These are phyloP conservation scores for Sinonovacula constricta DNA, from an alignment of 1,140 invertebrate species.

Conservation along the genomic window DNA sequence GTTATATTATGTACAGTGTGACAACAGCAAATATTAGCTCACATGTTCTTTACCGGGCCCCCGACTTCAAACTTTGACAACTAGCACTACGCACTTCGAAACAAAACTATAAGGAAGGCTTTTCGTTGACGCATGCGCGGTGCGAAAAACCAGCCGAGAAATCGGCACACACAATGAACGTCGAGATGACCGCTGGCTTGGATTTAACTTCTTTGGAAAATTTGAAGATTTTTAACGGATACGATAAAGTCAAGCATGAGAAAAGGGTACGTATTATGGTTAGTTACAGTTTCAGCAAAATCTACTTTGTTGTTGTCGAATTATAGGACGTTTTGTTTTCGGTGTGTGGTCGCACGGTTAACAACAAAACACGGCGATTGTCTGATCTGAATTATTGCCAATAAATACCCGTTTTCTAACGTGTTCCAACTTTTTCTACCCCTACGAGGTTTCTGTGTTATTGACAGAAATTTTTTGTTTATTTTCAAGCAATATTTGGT, in stretches of 20 bases:
- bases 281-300: not conserved
- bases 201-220: conserved; percentile 42
- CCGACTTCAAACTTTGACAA: too few relatives aligned
- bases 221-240: conserved; percentile 47
- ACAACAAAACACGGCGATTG: conserved; percentile 1
- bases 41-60: too few relatives aligned
- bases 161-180: conserved; percentile 9
- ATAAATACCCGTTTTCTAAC: not conserved
- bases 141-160: not conserved
- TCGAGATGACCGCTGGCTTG: conserved; percentile 43
- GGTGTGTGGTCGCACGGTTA: not conserved
- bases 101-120: too few relatives aligned
- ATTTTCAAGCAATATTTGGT: not conserved
- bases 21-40: too few relatives aligned
- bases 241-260: conserved; percentile 1
- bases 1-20: too few relatives aligned
- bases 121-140: not conserved
- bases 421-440: too few relatives aligned
- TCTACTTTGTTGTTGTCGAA: not conserved
- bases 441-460: not conserved
- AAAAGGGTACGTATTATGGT: conserved; percentile 20
- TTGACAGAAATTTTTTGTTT: not conserved
- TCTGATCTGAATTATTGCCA: conserved; percentile 10
- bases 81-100: too few relatives aligned
- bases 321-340: not conserved